Base-by-base conservation (phyloP, 2,797 vertebrate species). In the Pipistrellus pipistrellus region DNA sequence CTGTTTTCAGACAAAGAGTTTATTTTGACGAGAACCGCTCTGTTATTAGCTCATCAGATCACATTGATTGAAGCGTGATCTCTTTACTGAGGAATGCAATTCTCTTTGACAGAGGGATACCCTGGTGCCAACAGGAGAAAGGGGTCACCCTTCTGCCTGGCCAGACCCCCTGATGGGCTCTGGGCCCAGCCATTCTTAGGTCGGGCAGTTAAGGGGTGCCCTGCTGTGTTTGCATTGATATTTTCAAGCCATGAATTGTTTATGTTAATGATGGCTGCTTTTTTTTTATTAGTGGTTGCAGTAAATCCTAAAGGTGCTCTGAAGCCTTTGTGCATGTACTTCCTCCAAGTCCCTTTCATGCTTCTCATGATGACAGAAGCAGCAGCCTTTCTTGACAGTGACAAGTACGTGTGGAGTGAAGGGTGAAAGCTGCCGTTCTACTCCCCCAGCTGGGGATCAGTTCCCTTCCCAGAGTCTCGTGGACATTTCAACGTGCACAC, bases 21-120 rank as follows among this genome's bases (percentile, higher is more conserved):
- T 85, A 17, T 27, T n/a, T 68, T 35, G 73, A 46, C 64, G 85
- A 89, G 27, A 51, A 38, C 20, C 18, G 13, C 57, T 85, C 8
- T 53, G 8, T 14, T 76, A 15, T 30, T 17, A 88, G 53, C 53
- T 81, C 64, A 75, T 69, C 48, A 66, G 17, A 83, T 81, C 55
- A 27, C n/a, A 15, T 59, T 27, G n/a, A 77, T 2, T 8, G 46
- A 68, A 64, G 48, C 21, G 17, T 57, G 85, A 44, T 71, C 91
- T 89, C 48, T 72, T 94, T 88, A 57, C 48, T 68, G 76, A 38
- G 71, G 87, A 76, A 94, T 72, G 12, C 55, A 81, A 1, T 77
- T 77, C 44, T 73, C 81, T 81, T n/a, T 53, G 81, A 81, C 17
- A 35, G 41, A 91, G n/a, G 32, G 66, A 35, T 35, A 21, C 32